Conservation (phyloP, 1,140 invertebrate species). For the Drosophila rhopaloa region DNA sequence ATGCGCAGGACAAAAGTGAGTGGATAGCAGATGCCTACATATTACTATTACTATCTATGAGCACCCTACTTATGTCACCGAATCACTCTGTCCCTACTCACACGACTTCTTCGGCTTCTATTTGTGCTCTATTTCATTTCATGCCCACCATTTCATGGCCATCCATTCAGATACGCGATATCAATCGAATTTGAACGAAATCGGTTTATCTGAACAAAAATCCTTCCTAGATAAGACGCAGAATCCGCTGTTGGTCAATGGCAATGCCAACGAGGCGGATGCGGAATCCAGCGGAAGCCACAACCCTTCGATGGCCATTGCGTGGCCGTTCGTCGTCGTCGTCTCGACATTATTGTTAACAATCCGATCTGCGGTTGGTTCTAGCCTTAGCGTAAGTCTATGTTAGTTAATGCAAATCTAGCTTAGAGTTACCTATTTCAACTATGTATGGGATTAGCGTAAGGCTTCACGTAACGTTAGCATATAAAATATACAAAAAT, state of each 20-base stretch:
- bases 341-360: conserved; percentile 46
- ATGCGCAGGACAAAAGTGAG: conserved; percentile 78
- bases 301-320: conserved; percentile 45
- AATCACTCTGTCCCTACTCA: conserved; percentile 23
- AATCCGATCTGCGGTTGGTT: conserved; percentile 32
- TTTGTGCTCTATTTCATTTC: conserved; percentile 41
- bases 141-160: conserved; percentile 44
- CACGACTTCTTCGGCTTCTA: conserved; percentile 49
- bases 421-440: conserved; percentile 34
- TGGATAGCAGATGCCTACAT: conserved; percentile 1
- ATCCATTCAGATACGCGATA: conserved; percentile 87
- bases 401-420: conserved; percentile 54
- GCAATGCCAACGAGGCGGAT: conserved; percentile 64
- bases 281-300: conserved; percentile 39
- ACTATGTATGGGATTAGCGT: conserved; percentile 18
- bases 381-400: conserved; percentile 49
- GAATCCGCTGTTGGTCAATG: conserved; percentile 74
- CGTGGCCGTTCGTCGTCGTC: conserved; percentile 40
- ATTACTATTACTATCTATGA: neutral
- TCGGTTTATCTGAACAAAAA: conserved; percentile 90
- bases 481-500: conserved; percentile 18
- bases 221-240: conserved; percentile 85
- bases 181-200: conserved; percentile 89
- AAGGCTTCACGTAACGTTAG: conserved; percentile 46
- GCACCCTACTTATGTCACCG: conserved; percentile 5